Conservation (phyloP, 2,888 invertebrate species). For the Parnassius smintheus region DNA sequence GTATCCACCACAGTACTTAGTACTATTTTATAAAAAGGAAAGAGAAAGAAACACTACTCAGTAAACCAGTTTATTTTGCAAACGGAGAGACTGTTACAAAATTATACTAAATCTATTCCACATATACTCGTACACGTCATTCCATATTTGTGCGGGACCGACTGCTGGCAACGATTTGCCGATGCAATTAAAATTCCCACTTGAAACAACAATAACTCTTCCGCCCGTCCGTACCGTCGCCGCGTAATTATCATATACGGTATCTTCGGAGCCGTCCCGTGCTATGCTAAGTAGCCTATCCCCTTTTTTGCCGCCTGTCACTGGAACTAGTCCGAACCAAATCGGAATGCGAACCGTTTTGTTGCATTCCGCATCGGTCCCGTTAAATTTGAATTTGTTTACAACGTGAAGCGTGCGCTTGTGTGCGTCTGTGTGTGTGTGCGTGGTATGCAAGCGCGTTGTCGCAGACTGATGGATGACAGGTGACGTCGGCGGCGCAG, state of each 20-base stretch:
- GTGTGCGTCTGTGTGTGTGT: slow-evolving; percentile 33
- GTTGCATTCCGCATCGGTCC: slow-evolving; percentile 69
- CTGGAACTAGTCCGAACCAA: slow-evolving; percentile 49
- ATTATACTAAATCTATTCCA: too few species aligned
- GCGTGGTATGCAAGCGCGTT: slow-evolving; percentile 66
- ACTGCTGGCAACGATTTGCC: background rate
- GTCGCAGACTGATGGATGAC: slow-evolving; percentile 80
- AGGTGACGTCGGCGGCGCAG: slow-evolving; percentile 72
- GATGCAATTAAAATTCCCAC: slow-evolving; percentile 1
- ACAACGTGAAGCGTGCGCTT: slow-evolving; percentile 31
- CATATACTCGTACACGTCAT: too few species aligned
- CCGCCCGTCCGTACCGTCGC: background rate
- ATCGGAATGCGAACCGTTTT: slow-evolving; percentile 66
- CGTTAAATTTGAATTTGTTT: slow-evolving; percentile 76
- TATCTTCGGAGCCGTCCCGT: slow-evolving; percentile 26
- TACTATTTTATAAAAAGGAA: too few species aligned
- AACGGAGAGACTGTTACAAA: too few species aligned
- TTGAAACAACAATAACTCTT: background rate
- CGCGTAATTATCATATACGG: slow-evolving; percentile 33
- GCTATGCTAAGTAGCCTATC: slow-evolving; percentile 48
- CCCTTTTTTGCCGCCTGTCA: slow-evolving; percentile 60
- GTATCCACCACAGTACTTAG: too few species aligned
- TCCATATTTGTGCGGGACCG: too few species aligned
- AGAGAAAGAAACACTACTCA: too few species aligned
- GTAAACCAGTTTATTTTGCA: too few species aligned